phyloP scores from a whole-genome alignment of 2,113 vertebrate species.

The Scophthalmus maximus region DNA sequence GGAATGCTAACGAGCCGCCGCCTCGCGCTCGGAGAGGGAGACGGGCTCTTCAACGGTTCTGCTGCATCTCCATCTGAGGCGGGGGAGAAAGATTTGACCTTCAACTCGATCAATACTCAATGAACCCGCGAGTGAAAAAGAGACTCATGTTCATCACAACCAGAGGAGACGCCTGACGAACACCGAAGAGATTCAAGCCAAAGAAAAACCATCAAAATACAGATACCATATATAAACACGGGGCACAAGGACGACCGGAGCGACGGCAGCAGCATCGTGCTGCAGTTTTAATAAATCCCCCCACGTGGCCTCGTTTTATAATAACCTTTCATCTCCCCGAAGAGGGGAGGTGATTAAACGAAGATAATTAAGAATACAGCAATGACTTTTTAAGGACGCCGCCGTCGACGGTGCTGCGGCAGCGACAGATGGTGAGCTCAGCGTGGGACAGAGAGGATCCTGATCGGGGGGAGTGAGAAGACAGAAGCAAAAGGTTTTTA shows the following conservation, averaged over 20 bases:
- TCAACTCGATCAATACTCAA: neutral
- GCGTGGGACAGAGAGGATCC: constrained; percentile 55
- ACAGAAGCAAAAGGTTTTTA: neutral
- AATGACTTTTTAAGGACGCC: constrained; percentile 66
- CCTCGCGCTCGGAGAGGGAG: neutral
- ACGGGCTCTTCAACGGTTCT: neutral
- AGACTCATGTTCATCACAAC: neutral
- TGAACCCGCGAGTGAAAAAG: neutral
- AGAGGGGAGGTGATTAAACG: constrained; percentile 55
- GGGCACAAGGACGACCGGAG: constrained; percentile 9
- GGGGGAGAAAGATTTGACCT: neutral
- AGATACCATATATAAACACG: neutral
- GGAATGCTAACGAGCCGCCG: constrained; percentile 49
- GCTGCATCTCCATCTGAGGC: neutral
- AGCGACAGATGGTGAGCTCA: constrained; percentile 69
- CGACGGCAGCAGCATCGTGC: neutral
- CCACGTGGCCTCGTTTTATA: constrained; percentile 39
- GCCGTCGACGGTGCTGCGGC: constrained; percentile 36
- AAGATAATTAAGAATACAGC: constrained; percentile 68
- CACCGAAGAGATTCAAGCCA: neutral
- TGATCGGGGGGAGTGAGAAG: constrained; percentile 20
- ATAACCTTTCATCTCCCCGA: constrained; percentile 62
- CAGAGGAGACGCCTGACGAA: neutral
- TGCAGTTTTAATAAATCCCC: constrained; percentile 38
- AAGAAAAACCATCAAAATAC: neutral